Conservation (phyloP, 2,888 invertebrate species). For the Colostygia pectinataria region DNA sequence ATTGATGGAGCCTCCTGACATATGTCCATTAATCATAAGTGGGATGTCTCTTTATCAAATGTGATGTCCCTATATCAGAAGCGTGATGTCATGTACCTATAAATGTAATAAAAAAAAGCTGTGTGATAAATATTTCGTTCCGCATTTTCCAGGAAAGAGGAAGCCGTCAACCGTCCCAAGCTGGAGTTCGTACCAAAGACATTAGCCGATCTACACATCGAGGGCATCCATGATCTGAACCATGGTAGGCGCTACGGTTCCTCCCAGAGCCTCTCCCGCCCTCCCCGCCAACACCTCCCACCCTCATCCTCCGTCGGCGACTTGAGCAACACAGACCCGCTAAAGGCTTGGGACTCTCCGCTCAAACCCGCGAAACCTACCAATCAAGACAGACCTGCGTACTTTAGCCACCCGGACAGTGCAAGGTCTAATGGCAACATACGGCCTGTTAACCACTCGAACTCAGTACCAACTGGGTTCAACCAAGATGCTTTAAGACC, state of each 20-base stretch:
- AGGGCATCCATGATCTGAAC: conserved; percentile 87
- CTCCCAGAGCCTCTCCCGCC: conserved; percentile 72
- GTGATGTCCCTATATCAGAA: too few species aligned
- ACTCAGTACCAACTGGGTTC: background rate
- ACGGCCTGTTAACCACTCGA: background rate
- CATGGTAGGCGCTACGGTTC: conserved; percentile 85
- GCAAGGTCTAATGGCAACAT: background rate
- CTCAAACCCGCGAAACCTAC: conserved; percentile 34
- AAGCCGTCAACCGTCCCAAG: conserved; percentile 94
- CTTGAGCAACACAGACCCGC: conserved; percentile 63
- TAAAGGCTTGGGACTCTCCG: conserved; percentile 65
- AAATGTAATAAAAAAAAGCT: too few species aligned
- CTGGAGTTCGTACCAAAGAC: conserved; percentile 96
- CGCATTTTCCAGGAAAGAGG: conserved; percentile 87
- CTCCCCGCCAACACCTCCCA: conserved; percentile 60
- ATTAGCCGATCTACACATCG: conserved; percentile 92
- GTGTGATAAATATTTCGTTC: background rate
- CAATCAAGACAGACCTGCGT: background rate
- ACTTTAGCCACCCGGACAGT: background rate
- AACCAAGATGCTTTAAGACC: conserved; percentile 7
- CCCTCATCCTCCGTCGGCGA: conserved; percentile 70
- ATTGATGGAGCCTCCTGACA: too few species aligned
- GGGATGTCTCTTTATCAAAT: too few species aligned
- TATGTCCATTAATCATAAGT: too few species aligned
- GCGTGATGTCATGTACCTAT: too few species aligned